Conservation (phyloP, 2,888 invertebrate genomes). For the Labia minor region DNA sequence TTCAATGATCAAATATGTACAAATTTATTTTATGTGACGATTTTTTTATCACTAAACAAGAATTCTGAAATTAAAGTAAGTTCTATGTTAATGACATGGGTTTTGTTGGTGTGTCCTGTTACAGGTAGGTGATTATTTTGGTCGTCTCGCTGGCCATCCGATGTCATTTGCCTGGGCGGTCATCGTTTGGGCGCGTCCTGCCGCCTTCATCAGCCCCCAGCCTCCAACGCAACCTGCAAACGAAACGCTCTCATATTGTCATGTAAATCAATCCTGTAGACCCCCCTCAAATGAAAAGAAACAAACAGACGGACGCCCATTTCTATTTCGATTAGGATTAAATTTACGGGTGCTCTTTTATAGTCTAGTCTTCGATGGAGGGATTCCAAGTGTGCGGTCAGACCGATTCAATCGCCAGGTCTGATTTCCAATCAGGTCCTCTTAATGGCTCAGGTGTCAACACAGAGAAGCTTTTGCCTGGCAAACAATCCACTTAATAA, state of each 20-base stretch:
- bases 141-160: neutral
- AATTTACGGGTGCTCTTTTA: conserved; percentile 13
- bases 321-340: neutral
- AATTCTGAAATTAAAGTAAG: too few species aligned
- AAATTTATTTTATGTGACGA: too few species aligned
- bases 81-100: too few species aligned
- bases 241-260: conserved; percentile 13
- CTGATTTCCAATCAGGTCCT: too few species aligned
- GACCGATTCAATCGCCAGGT: too few species aligned
- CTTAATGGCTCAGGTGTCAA: too few species aligned
- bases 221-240: conserved; percentile 13
- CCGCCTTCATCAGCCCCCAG: neutral
- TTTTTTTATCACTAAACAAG: too few species aligned
- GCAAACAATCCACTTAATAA: too few species aligned
- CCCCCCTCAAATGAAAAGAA: neutral
- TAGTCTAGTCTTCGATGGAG: neutral
- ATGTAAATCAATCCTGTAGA: neutral
- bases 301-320: neutral
- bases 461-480: too few species aligned
- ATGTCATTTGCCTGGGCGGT: conserved; percentile 7
- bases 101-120: too few species aligned
- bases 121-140: too few species aligned
- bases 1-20: too few species aligned
- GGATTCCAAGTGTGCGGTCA: conserved; percentile 4
- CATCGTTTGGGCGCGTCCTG: neutral